These are phyloP conservation scores for Diplolepis rosae DNA, from an alignment of 2,888 invertebrate genomes.

Conservation along the genomic window DNA sequence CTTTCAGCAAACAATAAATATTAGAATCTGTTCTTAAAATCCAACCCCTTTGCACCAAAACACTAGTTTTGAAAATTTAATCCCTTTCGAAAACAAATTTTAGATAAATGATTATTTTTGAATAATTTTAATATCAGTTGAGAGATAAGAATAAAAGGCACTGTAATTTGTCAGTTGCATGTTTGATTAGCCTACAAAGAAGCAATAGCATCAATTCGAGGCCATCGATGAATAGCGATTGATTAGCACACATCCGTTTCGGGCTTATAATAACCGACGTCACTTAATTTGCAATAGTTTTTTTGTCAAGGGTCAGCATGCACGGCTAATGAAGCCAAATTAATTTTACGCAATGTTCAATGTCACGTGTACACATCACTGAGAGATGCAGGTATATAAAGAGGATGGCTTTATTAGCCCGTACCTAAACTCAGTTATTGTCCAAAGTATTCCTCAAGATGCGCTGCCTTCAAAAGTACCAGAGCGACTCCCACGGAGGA, in stretches of 20 bases:
- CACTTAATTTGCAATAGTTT: conserved; percentile 33
- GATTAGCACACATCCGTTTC: conserved; percentile 32
- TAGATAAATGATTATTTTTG: not conserved
- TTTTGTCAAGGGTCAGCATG: conserved; percentile 46
- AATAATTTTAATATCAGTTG: no score
- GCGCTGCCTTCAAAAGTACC: conserved; percentile 70
- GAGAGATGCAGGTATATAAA: conserved; percentile 38
- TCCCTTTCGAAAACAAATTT: not conserved
- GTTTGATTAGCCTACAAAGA: not conserved
- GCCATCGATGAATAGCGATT: conserved; percentile 20
- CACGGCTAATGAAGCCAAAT: conserved; percentile 44
- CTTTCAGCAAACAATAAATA: not conserved
- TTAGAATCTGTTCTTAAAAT: not conserved
- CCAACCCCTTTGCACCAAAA: not conserved
- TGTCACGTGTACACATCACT: conserved; percentile 30
- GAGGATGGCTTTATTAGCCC: conserved; percentile 44
- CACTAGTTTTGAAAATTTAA: not conserved
- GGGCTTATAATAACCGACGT: conserved; percentile 31
- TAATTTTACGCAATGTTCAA: conserved; percentile 30
- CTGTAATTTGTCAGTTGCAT: not conserved
- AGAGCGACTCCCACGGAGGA: conserved; percentile 67
- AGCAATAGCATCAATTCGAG: not conserved
- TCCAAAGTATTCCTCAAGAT: conserved; percentile 64
- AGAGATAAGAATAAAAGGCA: not conserved
- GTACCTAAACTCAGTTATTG: conserved; percentile 59